Evolutionary conservation across 2,113 vertebrate species (phyloP), one percentile per base, ranked within the genome.

Genomic region (Paraplagusia blochii): DNA sequence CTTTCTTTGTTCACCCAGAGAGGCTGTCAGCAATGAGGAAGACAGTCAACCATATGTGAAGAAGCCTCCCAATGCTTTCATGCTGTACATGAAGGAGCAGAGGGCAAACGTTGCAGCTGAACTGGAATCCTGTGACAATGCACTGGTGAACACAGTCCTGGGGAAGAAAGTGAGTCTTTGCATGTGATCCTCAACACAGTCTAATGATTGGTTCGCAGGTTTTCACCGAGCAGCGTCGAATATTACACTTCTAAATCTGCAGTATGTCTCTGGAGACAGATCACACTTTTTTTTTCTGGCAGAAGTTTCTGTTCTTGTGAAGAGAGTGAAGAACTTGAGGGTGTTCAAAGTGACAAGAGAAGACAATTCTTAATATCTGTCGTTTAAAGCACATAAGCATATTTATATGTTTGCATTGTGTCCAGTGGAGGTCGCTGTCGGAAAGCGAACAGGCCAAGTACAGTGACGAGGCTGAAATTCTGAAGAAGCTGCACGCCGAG

Each of bases 341-440:
- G 2, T 6, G 22, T 29, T 29, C 6, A 29, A 29, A 4, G 22
- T 29, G 22, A 6, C 6, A 29, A 29, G 3, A 29, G 22, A 29
- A 29, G 22, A 29, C 2, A 29, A 29, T 4, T 4, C 22, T 29
- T 4, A 29, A 29, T 29, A n/a, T n/a, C n/a, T n/a, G 22, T 6
- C 6, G 22, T 29, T 2, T 29, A 6, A 29, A 29, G 22, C 38
- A 12, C 4, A 11, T 12, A 40, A 11, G 36, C 36, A 38, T 10
- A 38, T 38, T 36, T 38, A 8, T 38, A 38, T 38, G n/a, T n/a
- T n/a, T n/a, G n/a, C n/a, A n/a, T 14, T 44, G 43, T 44, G 43
- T 44, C 43, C 43, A 74, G 72, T 69, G 65, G 72, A 51, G n/a
- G 9, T 18, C 22, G 0, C 19, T 74, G 44, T n/a, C 55, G 0